Evolutionary conservation across 2,888 invertebrate genomes (phyloP).

Genomic region (Acleris holmiana): DNA sequence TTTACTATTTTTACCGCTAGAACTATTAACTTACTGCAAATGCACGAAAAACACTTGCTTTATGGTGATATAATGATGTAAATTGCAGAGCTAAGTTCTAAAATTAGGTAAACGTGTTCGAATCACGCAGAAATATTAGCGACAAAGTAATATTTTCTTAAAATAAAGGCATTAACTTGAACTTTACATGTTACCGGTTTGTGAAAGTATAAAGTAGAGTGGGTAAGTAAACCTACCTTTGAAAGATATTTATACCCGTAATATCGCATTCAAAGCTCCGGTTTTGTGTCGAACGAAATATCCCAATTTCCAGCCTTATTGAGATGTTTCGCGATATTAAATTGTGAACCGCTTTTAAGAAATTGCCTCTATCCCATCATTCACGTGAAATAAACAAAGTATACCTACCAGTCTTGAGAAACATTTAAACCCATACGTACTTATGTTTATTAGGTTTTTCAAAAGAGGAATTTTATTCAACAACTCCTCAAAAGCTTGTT

Average conservation of each 20-base stretch:
- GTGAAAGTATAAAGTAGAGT: neutral
- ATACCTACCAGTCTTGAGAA: slow-evolving; percentile 22
- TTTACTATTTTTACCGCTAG: slow-evolving; percentile 32
- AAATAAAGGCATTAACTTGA: neutral
- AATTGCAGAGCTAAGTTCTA: neutral
- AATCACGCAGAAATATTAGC: neutral
- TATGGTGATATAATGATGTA: neutral
- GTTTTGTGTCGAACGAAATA: slow-evolving; percentile 29
- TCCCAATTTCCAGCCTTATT: slow-evolving; percentile 41
- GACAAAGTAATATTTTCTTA: slow-evolving; percentile 1
- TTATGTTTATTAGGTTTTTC: slow-evolving; percentile 35
- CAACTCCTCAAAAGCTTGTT: slow-evolving; percentile 30
- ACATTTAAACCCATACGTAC: slow-evolving; percentile 26
- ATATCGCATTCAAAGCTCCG: slow-evolving; percentile 34
- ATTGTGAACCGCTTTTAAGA: slow-evolving; percentile 43
- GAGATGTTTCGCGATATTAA: slow-evolving; percentile 43
- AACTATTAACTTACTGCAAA: slow-evolving; percentile 11
- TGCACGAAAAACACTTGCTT: neutral
- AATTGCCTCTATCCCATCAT: slow-evolving; percentile 42
- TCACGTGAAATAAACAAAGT: slow-evolving; percentile 39
- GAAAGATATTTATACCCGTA: slow-evolving; percentile 27
- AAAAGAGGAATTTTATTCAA: slow-evolving; percentile 25
- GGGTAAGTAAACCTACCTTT: slow-evolving; percentile 16
- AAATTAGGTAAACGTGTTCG: neutral
- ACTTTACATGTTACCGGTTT: neutral